phyloP scores from a whole-genome alignment of 2,797 vertebrate species.

The Oophaga sylvatica region DNA sequence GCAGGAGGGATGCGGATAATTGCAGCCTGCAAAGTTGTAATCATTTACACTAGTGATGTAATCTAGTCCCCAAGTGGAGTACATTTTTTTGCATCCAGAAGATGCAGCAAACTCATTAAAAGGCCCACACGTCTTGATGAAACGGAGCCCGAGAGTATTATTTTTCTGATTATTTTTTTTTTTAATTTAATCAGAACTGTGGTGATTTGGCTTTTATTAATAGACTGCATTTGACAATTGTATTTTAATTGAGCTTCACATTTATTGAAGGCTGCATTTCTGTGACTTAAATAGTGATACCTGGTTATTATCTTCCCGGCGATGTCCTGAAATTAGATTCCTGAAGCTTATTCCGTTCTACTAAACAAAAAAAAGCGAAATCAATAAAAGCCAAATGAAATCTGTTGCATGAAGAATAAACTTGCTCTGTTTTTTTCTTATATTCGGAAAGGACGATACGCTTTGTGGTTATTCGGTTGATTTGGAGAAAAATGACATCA shows the following conservation, averaged over 20 bases:
- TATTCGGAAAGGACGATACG: conserved; percentile 69
- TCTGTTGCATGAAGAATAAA: conserved; percentile 39
- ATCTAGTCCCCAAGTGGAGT: too few relatives aligned
- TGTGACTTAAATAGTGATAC: conserved; percentile 47
- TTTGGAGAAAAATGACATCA: conserved; percentile 42
- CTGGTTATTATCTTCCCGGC: conserved; percentile 52
- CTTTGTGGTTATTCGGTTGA: conserved; percentile 59
- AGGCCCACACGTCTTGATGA: too few relatives aligned
- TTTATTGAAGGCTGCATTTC: conserved; percentile 48
- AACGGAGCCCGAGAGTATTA: background rate
- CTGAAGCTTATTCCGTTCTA: conserved; percentile 37
- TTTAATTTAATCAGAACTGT: background rate
- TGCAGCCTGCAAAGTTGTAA: too few relatives aligned
- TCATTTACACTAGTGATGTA: too few relatives aligned
- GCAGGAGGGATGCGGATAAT: too few relatives aligned
- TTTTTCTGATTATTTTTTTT: background rate
- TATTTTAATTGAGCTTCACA: conserved; percentile 43
- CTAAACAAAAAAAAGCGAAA: conserved; percentile 41
- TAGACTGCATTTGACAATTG: conserved; percentile 28
- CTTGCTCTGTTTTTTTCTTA: conserved; percentile 54
- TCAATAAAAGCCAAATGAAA: conserved; percentile 49
- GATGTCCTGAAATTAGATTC: conserved; percentile 50
- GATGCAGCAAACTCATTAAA: too few relatives aligned
- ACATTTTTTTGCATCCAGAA: too few relatives aligned
- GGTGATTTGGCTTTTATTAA: conserved; percentile 8